Evolutionary conservation across 2,113 vertebrate species (phyloP).

Genomic region (Hippocampus mohnikei): DNA sequence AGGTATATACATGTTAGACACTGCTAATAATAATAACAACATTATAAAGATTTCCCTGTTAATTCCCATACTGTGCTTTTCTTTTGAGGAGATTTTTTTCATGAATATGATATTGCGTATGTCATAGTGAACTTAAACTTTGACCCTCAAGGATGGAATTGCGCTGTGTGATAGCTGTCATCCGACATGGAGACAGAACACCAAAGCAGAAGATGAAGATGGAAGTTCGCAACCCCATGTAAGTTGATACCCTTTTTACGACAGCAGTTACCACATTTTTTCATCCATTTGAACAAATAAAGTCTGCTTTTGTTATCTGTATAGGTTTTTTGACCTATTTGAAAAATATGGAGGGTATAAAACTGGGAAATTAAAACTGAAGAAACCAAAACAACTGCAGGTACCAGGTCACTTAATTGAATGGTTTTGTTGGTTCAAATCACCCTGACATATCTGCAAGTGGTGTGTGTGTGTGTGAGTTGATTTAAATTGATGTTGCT

Average conservation of each 20-base stretch:
- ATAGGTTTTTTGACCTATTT: slow-evolving; percentile 94
- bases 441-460: not conserved
- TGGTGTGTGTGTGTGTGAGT: slow-evolving; percentile 1
- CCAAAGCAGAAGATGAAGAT: slow-evolving; percentile 99
- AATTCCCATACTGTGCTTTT: no score
- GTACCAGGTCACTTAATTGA: slow-evolving; percentile 52
- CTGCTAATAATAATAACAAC: no score
- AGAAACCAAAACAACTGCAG: slow-evolving; percentile 96
- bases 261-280: not conserved
- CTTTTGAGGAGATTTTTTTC: not conserved
- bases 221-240: slow-evolving; percentile 95
- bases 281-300: not conserved
- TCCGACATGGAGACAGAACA: slow-evolving; percentile 93
- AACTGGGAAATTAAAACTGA: slow-evolving; percentile 94
- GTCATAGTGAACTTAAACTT: not conserved
- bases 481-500: not conserved
- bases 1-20: no score
- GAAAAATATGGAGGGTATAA: slow-evolving; percentile 95
- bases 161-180: slow-evolving; percentile 94
- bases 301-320: not conserved
- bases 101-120: not conserved
- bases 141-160: slow-evolving; percentile 89
- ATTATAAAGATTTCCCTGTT: no score
- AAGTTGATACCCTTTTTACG: slow-evolving; percentile 31
- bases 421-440: not conserved